Conservation (phyloP, 2,888 invertebrate species). For the Drosophila nr. perissopoda region DNA sequence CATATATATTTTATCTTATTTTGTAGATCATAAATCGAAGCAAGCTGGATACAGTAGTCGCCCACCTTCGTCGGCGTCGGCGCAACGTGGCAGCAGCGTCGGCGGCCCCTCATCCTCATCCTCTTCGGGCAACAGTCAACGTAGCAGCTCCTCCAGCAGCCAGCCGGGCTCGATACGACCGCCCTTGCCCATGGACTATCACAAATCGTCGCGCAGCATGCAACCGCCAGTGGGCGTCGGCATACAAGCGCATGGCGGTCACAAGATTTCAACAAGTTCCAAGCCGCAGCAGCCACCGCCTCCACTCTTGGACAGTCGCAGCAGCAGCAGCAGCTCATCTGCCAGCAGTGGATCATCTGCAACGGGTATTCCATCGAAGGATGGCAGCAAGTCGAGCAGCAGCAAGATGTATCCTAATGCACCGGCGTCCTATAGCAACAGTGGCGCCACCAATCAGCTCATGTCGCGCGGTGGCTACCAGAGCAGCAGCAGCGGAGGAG, state of each 20-base stretch:
- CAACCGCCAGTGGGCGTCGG: slow-evolving; percentile 53
- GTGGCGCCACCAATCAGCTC: slow-evolving; percentile 49
- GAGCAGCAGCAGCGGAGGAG: slow-evolving; percentile 9
- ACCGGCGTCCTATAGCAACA: slow-evolving; percentile 53
- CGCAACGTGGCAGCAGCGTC: slow-evolving; percentile 40
- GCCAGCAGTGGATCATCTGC: slow-evolving; percentile 56
- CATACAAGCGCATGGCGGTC: slow-evolving; percentile 62
- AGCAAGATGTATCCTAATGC: slow-evolving; percentile 74
- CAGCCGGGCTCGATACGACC: slow-evolving; percentile 58
- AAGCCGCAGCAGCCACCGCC: slow-evolving; percentile 62
- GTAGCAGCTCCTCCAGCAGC: slow-evolving; percentile 46
- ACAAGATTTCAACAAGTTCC: slow-evolving; percentile 71
- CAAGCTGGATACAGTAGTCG: slow-evolving; percentile 72
- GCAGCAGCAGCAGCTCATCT: slow-evolving; percentile 45
- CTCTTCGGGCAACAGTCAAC: slow-evolving; percentile 51
- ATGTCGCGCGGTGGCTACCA: slow-evolving; percentile 64
- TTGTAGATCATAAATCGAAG: slow-evolving; percentile 81
- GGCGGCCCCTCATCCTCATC: slow-evolving; percentile 13
- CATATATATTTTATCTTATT: background rate
- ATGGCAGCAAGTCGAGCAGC: slow-evolving; percentile 55
- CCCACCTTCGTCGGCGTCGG: slow-evolving; percentile 66
- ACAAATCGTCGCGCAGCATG: slow-evolving; percentile 81
- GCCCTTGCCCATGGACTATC: slow-evolving; percentile 79
- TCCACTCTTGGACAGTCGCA: slow-evolving; percentile 42
- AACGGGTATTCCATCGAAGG: slow-evolving; percentile 56